A percentile compares a stretch with the other conserved stretches of the same genome.
Conservation (phyloP, 1,140 invertebrate genomes). For the Leguminivora glycinivorella region DNA sequence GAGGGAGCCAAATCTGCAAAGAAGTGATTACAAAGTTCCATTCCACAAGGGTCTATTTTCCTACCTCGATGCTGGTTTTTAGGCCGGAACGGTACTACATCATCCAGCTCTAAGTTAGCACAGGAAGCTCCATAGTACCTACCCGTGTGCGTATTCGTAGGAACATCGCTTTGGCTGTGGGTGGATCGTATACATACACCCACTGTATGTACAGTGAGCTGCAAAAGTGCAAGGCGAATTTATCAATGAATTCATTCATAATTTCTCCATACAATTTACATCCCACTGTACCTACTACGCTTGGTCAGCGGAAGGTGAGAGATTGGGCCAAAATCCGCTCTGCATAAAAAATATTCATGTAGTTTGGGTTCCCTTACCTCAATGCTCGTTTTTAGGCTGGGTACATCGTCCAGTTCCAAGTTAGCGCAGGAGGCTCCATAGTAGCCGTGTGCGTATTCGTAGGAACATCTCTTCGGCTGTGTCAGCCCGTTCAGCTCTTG, state of each 20-base stretch:
- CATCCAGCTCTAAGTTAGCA: slow-evolving; percentile 73
- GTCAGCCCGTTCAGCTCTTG: slow-evolving; percentile 47
- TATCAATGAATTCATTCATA: too few species aligned
- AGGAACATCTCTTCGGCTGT: slow-evolving; percentile 67
- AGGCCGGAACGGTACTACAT: slow-evolving; percentile 79
- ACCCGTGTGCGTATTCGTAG: slow-evolving; percentile 76
- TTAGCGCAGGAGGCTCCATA: slow-evolving; percentile 78
- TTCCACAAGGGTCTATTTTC: too few species aligned
- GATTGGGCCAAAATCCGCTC: too few species aligned
- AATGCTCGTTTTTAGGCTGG: slow-evolving; percentile 77
- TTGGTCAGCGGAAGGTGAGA: too few species aligned
- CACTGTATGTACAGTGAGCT: too few species aligned
- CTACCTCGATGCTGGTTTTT: slow-evolving; percentile 79
- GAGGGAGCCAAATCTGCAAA: too few species aligned
- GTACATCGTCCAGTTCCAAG: slow-evolving; percentile 77
- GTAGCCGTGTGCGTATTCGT: slow-evolving; percentile 77
- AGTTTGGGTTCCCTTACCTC: slow-evolving; percentile 78
- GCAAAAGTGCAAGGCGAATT: too few species aligned
- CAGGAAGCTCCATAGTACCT: slow-evolving; percentile 80
- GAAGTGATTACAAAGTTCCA: too few species aligned
- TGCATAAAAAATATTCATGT: too few species aligned
- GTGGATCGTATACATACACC: too few species aligned
- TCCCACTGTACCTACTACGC: too few species aligned
- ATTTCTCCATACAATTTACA: too few species aligned
- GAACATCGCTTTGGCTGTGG: slow-evolving; percentile 64